Base-by-base conservation (phyloP, 2,113 vertebrate genomes). In the Neogobius melanostomus region DNA sequence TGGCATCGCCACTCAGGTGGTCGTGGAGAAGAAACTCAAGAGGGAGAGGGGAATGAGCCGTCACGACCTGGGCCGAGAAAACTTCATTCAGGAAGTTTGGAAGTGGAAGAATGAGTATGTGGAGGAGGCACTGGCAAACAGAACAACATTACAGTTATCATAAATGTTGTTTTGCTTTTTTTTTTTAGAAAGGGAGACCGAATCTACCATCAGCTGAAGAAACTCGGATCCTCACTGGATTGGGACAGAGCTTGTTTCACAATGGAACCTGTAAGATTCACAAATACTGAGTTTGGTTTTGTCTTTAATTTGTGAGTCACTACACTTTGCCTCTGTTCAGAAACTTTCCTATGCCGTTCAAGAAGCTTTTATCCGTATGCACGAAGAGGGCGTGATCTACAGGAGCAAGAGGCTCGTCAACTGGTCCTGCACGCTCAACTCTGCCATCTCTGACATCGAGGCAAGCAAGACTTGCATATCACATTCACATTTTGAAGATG, bases 201-300 rank as follows among this genome's bases (percentile, higher is more conserved):
- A 0, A 98, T 98, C 85, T 97, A 98, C 86, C 96, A 97, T 75
- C 96, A 98, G 87, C 89, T 98, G 72, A 95, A 89, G 88, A 96
- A 93, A 72, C 90, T 98, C 2, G 96, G 96, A 7, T 95, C 95
- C 14, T 95, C 96, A 65, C 82, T 97, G 83, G 96, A 98, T 85
- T 98, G 96, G 96, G 94, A 96, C 63, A 88, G 96, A 82, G 95
- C 95, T 21, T 98, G 95, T 80, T 98, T 98, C 85, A 98, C 96
- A n/a, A 98, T 98, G 96, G 96, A 98, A 66, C 10, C 90, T 14
- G 96, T 97, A 68, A 91, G 94, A 77, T 50, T 48, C 17, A 28
- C 1, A 45, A 61, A 60, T 69, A 10, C 6, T 42, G 46, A 64
- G 12, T 7, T 36, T 6, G 36, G 0, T n/a, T 48, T 36, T 50